A percentile compares a stretch with the other conserved stretches of the same genome.
Conservation (phyloP, 1,140 invertebrate species). For the Pachyrhynchus sulphureomaculatus region DNA sequence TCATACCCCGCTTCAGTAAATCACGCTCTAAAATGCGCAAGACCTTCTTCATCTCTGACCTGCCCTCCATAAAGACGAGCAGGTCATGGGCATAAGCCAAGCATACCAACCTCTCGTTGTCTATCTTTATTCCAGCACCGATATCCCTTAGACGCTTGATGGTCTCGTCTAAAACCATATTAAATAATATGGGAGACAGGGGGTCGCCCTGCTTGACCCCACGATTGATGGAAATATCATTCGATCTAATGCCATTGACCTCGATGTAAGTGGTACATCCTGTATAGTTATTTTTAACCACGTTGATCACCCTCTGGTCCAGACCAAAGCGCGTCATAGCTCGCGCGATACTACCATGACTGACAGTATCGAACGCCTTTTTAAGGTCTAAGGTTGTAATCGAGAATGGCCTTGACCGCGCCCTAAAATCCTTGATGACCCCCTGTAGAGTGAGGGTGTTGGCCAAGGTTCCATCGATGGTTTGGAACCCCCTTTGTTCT, state of each 20-base stretch:
- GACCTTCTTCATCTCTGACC: no score
- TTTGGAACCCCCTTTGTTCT: constrained; percentile 1
- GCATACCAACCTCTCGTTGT: neutral
- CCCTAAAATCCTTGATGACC: constrained; percentile 28
- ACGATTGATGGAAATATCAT: constrained; percentile 34
- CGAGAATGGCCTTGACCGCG: constrained; percentile 37
- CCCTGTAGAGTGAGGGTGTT: constrained; percentile 40
- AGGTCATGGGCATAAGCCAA: constrained; percentile 19
- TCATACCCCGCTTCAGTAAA: neutral
- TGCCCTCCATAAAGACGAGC: constrained; percentile 1
- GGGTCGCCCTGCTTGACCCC: constrained; percentile 55
- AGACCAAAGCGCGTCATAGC: neutral
- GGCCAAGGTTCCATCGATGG: neutral
- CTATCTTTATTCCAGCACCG: neutral
- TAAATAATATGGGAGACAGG: constrained; percentile 54
- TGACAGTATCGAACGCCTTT: constrained; percentile 23
- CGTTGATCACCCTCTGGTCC: constrained; percentile 12
- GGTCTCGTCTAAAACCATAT: constrained; percentile 52
- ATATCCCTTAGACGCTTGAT: neutral
- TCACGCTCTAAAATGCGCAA: no score
- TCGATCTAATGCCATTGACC: constrained; percentile 21
- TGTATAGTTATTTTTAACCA: constrained; percentile 33
- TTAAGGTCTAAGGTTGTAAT: constrained; percentile 45
- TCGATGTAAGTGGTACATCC: constrained; percentile 29
- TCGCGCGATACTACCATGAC: neutral